A percentile compares a stretch with the other conserved stretches of the same genome.
Evolutionary conservation across 1,140 invertebrate genomes (phyloP).

Genomic region (Oryctes rhinoceros): DNA sequence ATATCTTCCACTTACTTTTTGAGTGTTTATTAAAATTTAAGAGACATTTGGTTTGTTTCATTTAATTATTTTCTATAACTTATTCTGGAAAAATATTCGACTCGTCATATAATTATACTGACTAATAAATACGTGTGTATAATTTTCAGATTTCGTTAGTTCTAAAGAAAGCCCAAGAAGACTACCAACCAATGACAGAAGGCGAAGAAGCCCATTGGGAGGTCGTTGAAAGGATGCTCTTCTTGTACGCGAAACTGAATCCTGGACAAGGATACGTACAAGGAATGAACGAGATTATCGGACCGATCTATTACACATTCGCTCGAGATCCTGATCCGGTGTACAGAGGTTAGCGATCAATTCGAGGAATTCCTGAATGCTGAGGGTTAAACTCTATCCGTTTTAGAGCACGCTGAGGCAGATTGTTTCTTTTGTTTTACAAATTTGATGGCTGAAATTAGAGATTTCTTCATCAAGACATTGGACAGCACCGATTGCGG

Average conservation of each 20-base stretch:
- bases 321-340: conserved; percentile 86
- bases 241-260: conserved; percentile 97
- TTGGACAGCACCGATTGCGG: conserved; percentile 92
- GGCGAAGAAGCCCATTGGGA: conserved; percentile 95
- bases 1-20: too few species aligned
- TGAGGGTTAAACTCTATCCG: neutral
- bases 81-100: too few species aligned
- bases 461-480: conserved; percentile 97
- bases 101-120: too few species aligned
- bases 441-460: conserved; percentile 94
- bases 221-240: conserved; percentile 95
- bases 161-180: conserved; percentile 74
- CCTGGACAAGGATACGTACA: conserved; percentile 98
- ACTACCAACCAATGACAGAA: conserved; percentile 82
- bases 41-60: too few species aligned
- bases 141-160: conserved; percentile 67
- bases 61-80: too few species aligned
- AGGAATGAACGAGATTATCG: conserved; percentile 99
- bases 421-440: conserved; percentile 99
- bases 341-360: conserved; percentile 72
- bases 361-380: too few species aligned
- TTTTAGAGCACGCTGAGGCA: conserved; percentile 88
- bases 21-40: too few species aligned
- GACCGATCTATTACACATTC: conserved; percentile 97
- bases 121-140: too few species aligned